These are phyloP conservation scores for Oegoconia quadripuncta DNA, from an alignment of 2,888 invertebrate species.

Conservation along the genomic window DNA sequence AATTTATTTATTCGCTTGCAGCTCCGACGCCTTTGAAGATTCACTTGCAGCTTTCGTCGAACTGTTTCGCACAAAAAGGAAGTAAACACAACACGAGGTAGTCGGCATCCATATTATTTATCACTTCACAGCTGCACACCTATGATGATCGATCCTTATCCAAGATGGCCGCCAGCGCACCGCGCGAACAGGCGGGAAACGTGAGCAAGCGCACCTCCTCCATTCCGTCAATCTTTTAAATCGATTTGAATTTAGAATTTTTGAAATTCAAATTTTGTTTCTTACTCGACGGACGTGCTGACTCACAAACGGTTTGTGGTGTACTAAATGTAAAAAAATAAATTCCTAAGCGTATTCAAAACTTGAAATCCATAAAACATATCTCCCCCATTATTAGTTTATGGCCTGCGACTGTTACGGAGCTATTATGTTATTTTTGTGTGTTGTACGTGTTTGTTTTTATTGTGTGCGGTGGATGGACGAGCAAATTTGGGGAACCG, in stretches of 20 bases:
- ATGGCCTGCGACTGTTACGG: slow-evolving; percentile 70
- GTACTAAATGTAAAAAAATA: slow-evolving; percentile 70
- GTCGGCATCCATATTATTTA: slow-evolving; percentile 49
- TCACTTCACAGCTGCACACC: slow-evolving; percentile 75
- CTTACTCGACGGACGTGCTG: slow-evolving; percentile 49
- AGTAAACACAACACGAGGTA: slow-evolving; percentile 41
- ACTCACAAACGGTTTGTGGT: slow-evolving; percentile 54
- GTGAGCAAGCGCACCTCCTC: slow-evolving; percentile 64
- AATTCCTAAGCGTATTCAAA: slow-evolving; percentile 64
- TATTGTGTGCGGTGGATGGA: slow-evolving; percentile 67
- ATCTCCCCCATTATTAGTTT: slow-evolving; percentile 79
- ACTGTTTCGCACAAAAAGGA: slow-evolving; percentile 37
- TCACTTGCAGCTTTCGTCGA: slow-evolving; percentile 5
- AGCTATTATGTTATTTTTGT: slow-evolving; percentile 73
- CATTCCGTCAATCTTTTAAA: slow-evolving; percentile 48
- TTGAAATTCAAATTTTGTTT: slow-evolving; percentile 12
- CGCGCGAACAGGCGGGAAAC: slow-evolving; percentile 61
- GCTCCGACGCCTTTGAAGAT: slow-evolving; percentile 14
- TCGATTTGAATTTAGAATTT: slow-evolving; percentile 44
- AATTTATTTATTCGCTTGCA: slow-evolving; percentile 7
- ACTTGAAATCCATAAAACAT: slow-evolving; percentile 75
- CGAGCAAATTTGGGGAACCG: slow-evolving; percentile 61
- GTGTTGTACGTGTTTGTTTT: slow-evolving; percentile 70
- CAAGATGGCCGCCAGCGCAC: slow-evolving; percentile 73
- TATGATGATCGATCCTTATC: slow-evolving; percentile 75